Evolutionary conservation across 2,113 vertebrate genomes (phyloP).

Genomic region (Oenanthe melanoleuca): DNA sequence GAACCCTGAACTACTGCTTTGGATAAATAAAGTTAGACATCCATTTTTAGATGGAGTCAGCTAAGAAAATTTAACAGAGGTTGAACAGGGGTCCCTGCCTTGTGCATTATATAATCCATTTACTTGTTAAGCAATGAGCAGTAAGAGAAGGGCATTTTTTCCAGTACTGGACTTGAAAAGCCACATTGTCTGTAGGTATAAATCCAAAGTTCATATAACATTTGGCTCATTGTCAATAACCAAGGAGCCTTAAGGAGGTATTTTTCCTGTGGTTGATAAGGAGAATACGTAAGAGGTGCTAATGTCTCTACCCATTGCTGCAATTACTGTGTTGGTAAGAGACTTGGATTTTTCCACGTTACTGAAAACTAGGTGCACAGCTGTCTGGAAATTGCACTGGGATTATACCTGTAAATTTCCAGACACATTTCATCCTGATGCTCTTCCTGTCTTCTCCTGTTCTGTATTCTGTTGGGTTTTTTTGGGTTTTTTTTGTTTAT

Average conservation of each 20-base stretch:
- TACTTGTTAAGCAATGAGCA: not conserved
- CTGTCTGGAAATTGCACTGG: not conserved
- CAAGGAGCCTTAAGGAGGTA: not conserved
- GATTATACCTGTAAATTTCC: constrained; percentile 3
- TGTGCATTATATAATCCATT: not conserved
- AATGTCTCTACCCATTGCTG: not conserved
- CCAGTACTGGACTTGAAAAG: not conserved
- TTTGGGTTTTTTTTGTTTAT: not conserved
- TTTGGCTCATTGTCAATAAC: not conserved
- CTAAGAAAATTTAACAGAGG: not conserved
- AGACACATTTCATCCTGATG: not conserved
- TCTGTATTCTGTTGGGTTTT: not conserved
- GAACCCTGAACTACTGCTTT: not conserved
- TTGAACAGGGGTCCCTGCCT: not conserved
- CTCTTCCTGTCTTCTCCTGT: not conserved
- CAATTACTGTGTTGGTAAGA: constrained; percentile 4
- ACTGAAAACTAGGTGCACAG: not conserved
- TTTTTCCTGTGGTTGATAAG: constrained; percentile 24
- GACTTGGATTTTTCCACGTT: not conserved
- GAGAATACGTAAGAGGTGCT: constrained; percentile 3
- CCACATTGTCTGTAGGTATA: not conserved
- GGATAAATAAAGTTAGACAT: not conserved
- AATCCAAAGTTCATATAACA: not conserved
- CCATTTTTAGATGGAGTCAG: not conserved
- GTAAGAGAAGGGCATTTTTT: not conserved